These are phyloP conservation scores for Brassicogethes aeneus DNA, from an alignment of 2,888 invertebrate genomes.

Conservation along the genomic window DNA sequence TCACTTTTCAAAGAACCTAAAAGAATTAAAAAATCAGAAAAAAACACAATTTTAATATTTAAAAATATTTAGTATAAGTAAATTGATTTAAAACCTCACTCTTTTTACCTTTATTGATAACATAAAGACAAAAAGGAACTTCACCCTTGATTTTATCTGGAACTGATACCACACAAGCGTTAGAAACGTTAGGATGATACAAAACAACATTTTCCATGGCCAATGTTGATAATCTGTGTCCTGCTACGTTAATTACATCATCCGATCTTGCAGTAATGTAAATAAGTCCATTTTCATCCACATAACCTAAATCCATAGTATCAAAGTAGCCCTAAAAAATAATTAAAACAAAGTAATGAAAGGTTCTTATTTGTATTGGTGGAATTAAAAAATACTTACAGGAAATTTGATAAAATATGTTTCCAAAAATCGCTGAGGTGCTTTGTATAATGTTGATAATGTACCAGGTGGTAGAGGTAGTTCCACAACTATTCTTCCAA, in stretches of 20 bases:
- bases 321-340: slow-evolving; percentile 70
- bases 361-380: too few relatives aligned
- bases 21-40: too few relatives aligned
- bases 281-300: slow-evolving; percentile 71
- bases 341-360: too few relatives aligned
- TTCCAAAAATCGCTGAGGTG: slow-evolving; percentile 69
- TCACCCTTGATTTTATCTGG: slow-evolving; percentile 83
- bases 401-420: slow-evolving; percentile 74
- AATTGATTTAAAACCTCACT: too few relatives aligned
- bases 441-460: slow-evolving; percentile 70
- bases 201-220: slow-evolving; percentile 83
- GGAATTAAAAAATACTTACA: too few relatives aligned
- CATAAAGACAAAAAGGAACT: slow-evolving; percentile 77
- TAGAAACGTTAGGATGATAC: slow-evolving; percentile 70
- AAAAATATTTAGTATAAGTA: too few relatives aligned
- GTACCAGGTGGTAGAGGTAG: slow-evolving; percentile 83
- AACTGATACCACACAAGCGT: slow-evolving; percentile 81
- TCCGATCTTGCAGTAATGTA: slow-evolving; percentile 87
- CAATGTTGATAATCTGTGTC: slow-evolving; percentile 79
- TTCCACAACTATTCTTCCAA: slow-evolving; percentile 74
- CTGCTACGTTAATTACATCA: slow-evolving; percentile 91
- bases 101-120: slow-evolving; percentile 52
- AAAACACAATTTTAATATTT: too few relatives aligned
- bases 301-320: slow-evolving; percentile 87
- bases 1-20: slow-evolving; percentile 29